Evolutionary conservation across 2,797 vertebrate species (phyloP), one percentile per base, ranked within the genome.

Genomic region (Rhinophrynus dorsalis): DNA sequence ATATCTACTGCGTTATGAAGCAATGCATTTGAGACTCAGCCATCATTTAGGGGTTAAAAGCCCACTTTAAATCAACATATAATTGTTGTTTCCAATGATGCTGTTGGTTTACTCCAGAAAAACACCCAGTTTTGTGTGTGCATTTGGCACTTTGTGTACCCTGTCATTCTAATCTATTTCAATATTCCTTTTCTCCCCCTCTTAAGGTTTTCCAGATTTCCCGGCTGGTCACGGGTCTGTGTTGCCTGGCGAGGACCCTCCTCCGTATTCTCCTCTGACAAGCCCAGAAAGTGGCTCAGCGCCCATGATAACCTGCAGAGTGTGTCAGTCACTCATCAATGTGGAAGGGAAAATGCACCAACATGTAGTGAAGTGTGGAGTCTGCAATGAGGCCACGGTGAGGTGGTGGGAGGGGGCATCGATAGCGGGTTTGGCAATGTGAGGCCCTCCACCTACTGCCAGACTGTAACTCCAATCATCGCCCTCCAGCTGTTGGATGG

Each of bases 381-480:
- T 94, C 75, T 96, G 95, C 86, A 95, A 96, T 45, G 95, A 96
- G 85, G 95, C 94, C 30, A 97, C 95, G 71, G 95, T 97, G 83
- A 80, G 94, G 79, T 6, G 12, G 11, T 10, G 15, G 5, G 3
- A 40, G 6, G 37, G n/a, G n/a, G n/a, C n/a, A n/a, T n/a, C n/a
- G n/a, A n/a, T n/a, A n/a, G n/a, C n/a, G n/a, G n/a, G n/a, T n/a
- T n/a, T n/a, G n/a, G n/a, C n/a, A n/a, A n/a, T n/a, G n/a, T n/a
- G n/a, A n/a, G n/a, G n/a, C n/a, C n/a, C n/a, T n/a, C n/a, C n/a
- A n/a, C n/a, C n/a, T n/a, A n/a, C n/a, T n/a, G n/a, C n/a, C n/a
- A n/a, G n/a, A n/a, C n/a, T n/a, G n/a, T n/a, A n/a, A n/a, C n/a
- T n/a, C n/a, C n/a, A n/a, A n/a, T n/a, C n/a, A n/a, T n/a, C n/a